phyloP scores from a whole-genome alignment of 2,797 vertebrate genomes.

The Echeneis naucrates region DNA sequence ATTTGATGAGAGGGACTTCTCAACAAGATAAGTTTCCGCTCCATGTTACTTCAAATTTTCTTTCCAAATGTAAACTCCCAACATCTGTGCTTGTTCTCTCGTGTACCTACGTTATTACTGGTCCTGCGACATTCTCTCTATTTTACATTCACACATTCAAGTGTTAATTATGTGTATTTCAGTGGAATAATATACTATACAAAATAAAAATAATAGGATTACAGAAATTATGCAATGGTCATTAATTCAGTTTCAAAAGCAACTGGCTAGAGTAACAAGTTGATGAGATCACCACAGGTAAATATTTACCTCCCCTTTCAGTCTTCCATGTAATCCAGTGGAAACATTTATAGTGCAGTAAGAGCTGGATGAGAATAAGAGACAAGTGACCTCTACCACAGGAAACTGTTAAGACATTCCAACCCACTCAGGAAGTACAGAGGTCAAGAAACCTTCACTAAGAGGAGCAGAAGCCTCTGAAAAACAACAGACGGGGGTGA shows the following conservation, averaged over 20 bases:
- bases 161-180: background rate
- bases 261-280: slow-evolving; percentile 9
- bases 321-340: slow-evolving; percentile 11
- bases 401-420: slow-evolving; percentile 55
- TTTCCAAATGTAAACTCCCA: slow-evolving; percentile 50
- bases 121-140: background rate
- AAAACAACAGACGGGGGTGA: slow-evolving; percentile 15
- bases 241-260: background rate
- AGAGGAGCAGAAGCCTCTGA: slow-evolving; percentile 6
- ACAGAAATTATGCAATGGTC: background rate
- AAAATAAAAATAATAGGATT: background rate
- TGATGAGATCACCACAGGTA: slow-evolving; percentile 38
- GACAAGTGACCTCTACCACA: slow-evolving; percentile 32
- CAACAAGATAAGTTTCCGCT: slow-evolving; percentile 44
- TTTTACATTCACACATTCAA: background rate
- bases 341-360: slow-evolving; percentile 37
- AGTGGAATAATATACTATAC: background rate
- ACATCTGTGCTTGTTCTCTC: slow-evolving; percentile 45
- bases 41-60: slow-evolving; percentile 36
- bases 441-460: slow-evolving; percentile 31
- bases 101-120: background rate
- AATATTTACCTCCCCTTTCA: slow-evolving; percentile 56
- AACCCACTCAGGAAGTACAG: slow-evolving; percentile 39
- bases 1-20: slow-evolving; percentile 46
- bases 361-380: slow-evolving; percentile 34